Conservation (phyloP, 2,113 vertebrate genomes). For the Chiloscyllium plagiosum region DNA sequence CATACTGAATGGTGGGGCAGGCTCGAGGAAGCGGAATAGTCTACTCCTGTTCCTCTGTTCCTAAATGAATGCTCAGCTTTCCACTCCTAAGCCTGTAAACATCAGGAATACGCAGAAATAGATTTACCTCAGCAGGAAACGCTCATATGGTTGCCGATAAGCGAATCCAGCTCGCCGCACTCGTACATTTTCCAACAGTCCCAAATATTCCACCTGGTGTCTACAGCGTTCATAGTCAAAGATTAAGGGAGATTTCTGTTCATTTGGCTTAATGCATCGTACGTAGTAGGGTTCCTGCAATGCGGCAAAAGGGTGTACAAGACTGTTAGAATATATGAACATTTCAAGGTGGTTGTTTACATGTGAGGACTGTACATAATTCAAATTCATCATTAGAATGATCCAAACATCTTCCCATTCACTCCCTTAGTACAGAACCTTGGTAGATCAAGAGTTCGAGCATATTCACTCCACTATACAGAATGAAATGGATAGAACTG, state of each 20-base stretch:
- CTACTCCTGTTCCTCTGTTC: no score
- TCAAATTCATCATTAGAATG: not conserved
- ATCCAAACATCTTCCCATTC: not conserved
- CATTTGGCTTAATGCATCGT: conserved; percentile 87
- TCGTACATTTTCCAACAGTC: conserved; percentile 84
- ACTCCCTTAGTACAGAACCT: not conserved
- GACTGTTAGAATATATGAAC: not conserved
- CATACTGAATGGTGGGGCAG: no score
- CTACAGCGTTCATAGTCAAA: conserved; percentile 71
- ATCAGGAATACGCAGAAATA: not conserved
- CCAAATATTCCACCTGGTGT: conserved; percentile 85
- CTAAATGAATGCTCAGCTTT: not conserved
- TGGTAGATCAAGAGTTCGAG: not conserved
- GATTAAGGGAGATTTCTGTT: conserved; percentile 65
- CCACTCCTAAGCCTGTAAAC: not conserved
- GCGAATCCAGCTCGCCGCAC: conserved; percentile 86
- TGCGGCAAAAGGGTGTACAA: not conserved
- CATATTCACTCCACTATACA: not conserved
- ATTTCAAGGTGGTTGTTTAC: not conserved
- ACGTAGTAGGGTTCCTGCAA: conserved; percentile 85
- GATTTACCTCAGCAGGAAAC: conserved; percentile 77
- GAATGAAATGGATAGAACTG: not conserved
- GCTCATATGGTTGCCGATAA: conserved; percentile 76
- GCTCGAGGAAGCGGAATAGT: no score
- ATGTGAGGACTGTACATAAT: not conserved